Evolutionary conservation across 2,113 vertebrate genomes (phyloP), one percentile per base, ranked within the genome.

Genomic region (Zingel zingel): DNA sequence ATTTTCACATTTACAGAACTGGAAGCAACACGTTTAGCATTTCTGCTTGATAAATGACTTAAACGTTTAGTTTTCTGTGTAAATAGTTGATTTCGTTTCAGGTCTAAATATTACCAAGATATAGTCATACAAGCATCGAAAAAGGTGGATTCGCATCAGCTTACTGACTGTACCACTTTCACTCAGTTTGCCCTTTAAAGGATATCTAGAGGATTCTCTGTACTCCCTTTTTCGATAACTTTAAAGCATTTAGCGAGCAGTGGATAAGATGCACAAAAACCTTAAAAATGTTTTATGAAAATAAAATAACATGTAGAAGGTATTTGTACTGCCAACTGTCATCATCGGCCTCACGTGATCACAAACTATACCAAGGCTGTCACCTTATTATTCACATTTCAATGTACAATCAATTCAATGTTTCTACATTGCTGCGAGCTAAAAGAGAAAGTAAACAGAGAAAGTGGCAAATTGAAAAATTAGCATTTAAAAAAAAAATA

Each of bases 401-500:
- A 16, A 54, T 76, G 43, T 6, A 33, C 33, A 27, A 77, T 61
- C 48, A 33, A 33, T 33, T 33, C 33, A 33, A 33, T 33, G 33
- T 33, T 33, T 33, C 23, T 9, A 19, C 2, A 16, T 27, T 0
- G 30, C 48, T 58, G 57, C 53, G 5, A 0, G 45, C 16, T 33
- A 7, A 76, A 78, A 74, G 39, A 67, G 51, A 15, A 77, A 36
- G 27, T 7, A 1, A 36, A 23, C 2, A 8, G 19, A 51, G 3
- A 74, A 45, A n/a, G 56, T 68, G 45, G 59, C n/a, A 77, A 84
- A 86, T 25, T 83, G 83, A 86, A 74, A 90, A 86, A 94, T 92
- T 93, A 63, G 73, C 89, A 92, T 93, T 89, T 70, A 74, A 85
- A 64, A 73, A 81, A 83, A 63, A 51, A 58, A n/a, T n/a, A 84